Percentiles rank a stretch among this genome's conserved stretches.
Conservation (phyloP, 2,113 vertebrate species). For the Ictidomys tridecemlineatus region DNA sequence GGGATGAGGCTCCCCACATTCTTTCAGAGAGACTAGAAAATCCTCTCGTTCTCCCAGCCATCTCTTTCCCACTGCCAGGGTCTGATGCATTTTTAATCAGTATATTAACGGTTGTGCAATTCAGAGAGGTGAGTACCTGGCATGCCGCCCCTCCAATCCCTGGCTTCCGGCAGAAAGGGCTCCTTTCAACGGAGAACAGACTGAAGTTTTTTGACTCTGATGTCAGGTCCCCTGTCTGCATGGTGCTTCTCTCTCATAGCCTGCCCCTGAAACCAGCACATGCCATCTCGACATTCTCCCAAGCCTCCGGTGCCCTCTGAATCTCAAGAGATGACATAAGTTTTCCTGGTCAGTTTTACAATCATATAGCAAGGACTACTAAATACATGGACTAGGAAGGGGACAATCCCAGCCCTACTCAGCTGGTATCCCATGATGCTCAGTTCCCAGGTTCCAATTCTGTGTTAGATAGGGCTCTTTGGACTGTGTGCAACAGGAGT, state of each 20-base stretch:
- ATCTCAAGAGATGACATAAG: background rate
- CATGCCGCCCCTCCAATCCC: background rate
- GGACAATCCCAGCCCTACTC: background rate
- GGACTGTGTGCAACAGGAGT: background rate
- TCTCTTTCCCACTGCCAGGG: background rate
- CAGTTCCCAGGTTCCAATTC: background rate
- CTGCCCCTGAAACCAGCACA: background rate
- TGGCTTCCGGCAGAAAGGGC: background rate
- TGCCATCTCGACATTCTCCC: background rate
- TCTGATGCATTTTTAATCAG: background rate
- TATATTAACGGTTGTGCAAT: background rate
- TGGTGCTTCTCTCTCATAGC: background rate
- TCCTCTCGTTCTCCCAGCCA: background rate
- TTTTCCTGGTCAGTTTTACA: background rate
- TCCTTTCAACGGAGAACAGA: background rate
- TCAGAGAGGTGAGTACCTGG: background rate
- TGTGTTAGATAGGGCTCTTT: background rate
- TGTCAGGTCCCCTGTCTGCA: background rate
- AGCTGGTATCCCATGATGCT: fast-evolving
- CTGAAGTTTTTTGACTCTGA: background rate
- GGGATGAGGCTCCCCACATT: background rate
- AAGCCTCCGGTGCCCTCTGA: background rate
- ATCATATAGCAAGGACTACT: background rate
- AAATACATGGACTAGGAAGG: background rate
- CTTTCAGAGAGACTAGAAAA: background rate